These are phyloP conservation scores for Tragelaphus imberbis DNA, from an alignment of 2,113 vertebrate genomes.

Conservation along the genomic window DNA sequence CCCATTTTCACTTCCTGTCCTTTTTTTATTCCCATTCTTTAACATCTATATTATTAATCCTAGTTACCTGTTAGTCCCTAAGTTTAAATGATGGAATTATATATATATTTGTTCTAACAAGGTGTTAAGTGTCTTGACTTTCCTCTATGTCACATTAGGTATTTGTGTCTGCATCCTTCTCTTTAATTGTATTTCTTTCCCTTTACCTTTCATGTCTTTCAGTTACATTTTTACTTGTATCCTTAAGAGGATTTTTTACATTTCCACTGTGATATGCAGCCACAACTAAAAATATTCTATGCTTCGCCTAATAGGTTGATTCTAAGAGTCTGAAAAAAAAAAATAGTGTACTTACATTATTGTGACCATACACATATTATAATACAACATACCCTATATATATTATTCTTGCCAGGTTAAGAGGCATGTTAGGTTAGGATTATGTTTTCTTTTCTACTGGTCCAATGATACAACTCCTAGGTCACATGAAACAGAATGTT, in stretches of 20 bases:
- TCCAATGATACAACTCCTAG: not conserved
- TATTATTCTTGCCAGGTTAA: not conserved
- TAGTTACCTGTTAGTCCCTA: not conserved
- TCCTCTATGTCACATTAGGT: not conserved
- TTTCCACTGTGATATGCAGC: not conserved
- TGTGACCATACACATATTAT: not conserved
- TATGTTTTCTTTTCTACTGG: not conserved
- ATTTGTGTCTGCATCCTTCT: not conserved
- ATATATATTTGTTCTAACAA: not conserved
- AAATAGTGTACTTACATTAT: not conserved
- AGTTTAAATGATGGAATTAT: not conserved
- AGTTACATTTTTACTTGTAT: not conserved
- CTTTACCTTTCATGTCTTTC: conserved; percentile 1
- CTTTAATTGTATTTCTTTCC: not conserved
- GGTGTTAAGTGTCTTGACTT: not conserved
- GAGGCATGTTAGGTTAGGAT: not conserved
- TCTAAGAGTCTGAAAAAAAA: conserved; percentile 1
- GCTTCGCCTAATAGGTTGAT: not conserved
- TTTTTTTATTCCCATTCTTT: not conserved
- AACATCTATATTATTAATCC: not conserved
- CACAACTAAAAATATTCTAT: not conserved
- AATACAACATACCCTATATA: not conserved
- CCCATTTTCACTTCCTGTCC: not conserved
- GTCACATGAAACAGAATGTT: not conserved
- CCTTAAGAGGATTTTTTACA: not conserved